Base-by-base conservation (phyloP, 2,113 vertebrate species). In the Takifugu bimaculatus region DNA sequence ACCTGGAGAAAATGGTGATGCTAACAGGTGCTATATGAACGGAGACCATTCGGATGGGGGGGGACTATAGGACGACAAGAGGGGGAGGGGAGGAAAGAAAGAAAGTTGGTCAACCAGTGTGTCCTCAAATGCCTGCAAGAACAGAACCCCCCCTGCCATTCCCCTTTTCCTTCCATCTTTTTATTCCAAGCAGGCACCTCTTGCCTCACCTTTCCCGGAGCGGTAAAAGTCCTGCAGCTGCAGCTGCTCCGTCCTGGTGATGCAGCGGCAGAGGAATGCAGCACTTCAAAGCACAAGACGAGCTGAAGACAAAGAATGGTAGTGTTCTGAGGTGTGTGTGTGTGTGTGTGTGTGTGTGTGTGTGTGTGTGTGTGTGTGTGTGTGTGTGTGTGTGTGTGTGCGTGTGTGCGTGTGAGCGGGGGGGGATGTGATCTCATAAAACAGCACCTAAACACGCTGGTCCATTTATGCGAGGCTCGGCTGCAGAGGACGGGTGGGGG, bases 251-350 rank as follows among this genome's bases (percentile, higher is more conserved):
- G 65, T 47, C 60, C 48, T 52, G 4, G 66, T 90, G 89, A 92
- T 89, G 89, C 82, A 91, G 85, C 20, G 57, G 51, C 58, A 76
- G 70, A 89, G 84, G 87, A 91, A 92, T 91, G 87, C 53, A 60
- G 28, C 57, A 86, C 87, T 90, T 91, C 85, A 90, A 90, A 90
- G 83, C 67, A 56, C 39, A 78, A 73, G 63, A 50, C 9, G 57
- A 74, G 76, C n/a, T 13, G 35, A 61, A 84, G 84, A 89, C 82
- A 85, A 85, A 82, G 75, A 78, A 81, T 76, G 75, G 80, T 68
- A 81, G 81, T 84, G 85, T 84, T 90, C 57, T 47, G 52, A 56
- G 49, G 70, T 20, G 11, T 4, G 43, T 45, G 43, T 4, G 3
- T 10, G 43, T 2, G 43, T 3, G 43, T 3, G 43, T 9, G 14